Conservation (phyloP, 53 echinoderm and acorn worm species). For the Paracentrotus lividus region DNA sequence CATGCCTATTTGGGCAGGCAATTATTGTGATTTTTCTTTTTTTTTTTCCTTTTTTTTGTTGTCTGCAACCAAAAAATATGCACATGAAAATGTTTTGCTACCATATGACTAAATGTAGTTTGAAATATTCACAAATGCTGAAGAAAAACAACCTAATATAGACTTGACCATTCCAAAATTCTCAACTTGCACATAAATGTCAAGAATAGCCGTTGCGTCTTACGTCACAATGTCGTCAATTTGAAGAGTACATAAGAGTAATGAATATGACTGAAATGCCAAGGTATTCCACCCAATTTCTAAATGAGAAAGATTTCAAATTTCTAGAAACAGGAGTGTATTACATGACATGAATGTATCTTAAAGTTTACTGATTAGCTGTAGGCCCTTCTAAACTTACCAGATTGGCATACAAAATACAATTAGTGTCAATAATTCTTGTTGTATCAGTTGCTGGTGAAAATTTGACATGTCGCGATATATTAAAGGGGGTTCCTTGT, state of each 20-base stretch:
- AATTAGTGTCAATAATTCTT: too few species aligned
- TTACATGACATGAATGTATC: neutral
- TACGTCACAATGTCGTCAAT: constrained; percentile 64
- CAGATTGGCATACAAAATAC: too few species aligned
- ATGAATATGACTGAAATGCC: constrained; percentile 31
- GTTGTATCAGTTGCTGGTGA: too few species aligned
- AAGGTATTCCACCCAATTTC: neutral
- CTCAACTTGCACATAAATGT: constrained; percentile 51
- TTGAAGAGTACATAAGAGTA: constrained; percentile 23
- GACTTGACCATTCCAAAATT: constrained; percentile 14
- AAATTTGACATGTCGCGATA: too few species aligned
- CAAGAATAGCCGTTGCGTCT: constrained; percentile 26
- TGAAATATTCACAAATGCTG: neutral
- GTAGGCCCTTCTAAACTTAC: too few species aligned
- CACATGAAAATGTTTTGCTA: neutral
- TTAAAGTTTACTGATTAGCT: neutral
- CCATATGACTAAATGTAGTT: neutral
- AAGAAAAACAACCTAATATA: neutral
- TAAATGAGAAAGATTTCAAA: neutral
- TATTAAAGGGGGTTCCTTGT: too few species aligned
- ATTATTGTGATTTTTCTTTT: neutral
- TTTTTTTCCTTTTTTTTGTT: neutral
- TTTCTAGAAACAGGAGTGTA: constrained; percentile 9
- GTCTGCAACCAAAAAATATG: neutral
- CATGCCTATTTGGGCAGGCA: neutral